Conservation (phyloP, 2,797 vertebrate genomes). For the Erpetoichthys calabaricus region DNA sequence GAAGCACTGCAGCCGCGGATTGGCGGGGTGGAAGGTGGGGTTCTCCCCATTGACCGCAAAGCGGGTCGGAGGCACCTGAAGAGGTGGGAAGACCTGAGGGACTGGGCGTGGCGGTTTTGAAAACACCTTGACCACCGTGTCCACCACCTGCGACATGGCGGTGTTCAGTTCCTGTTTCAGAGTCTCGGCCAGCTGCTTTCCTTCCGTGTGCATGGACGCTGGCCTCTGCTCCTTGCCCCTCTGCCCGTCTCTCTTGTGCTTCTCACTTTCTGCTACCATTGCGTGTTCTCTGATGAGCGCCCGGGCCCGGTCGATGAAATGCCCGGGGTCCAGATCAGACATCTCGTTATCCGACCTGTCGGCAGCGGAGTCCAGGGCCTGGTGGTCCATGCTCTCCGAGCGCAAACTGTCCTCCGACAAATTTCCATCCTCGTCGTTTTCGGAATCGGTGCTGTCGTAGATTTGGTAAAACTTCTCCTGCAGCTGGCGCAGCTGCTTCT, state of each 20-base stretch:
- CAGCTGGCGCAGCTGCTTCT: constrained; percentile 96
- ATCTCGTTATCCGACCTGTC: constrained; percentile 78
- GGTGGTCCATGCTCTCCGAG: constrained; percentile 66
- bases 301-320: constrained; percentile 79
- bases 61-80: constrained; percentile 78
- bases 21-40: constrained; percentile 89
- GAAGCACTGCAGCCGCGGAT: constrained; percentile 90
- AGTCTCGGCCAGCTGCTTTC: constrained; percentile 88
- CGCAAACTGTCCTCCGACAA: constrained; percentile 89
- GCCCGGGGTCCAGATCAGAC: constrained; percentile 82
- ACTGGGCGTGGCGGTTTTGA: constrained; percentile 84
- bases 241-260: constrained; percentile 66
- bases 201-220: constrained; percentile 71
- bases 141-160: constrained; percentile 93
- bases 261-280: constrained; percentile 55
- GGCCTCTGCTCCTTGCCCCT: constrained; percentile 62
- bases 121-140: constrained; percentile 96
- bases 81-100: constrained; percentile 89
- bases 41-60: constrained; percentile 82
- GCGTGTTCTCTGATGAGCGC: constrained; percentile 80
- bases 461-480: constrained; percentile 99
- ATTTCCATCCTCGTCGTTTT: constrained; percentile 89
- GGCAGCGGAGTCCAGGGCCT: constrained; percentile 53
- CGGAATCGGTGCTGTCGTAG: constrained; percentile 93
- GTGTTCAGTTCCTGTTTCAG: constrained; percentile 94